Evolutionary conservation across 2,113 vertebrate species (phyloP).

Genomic region (Petromus typicus): DNA sequence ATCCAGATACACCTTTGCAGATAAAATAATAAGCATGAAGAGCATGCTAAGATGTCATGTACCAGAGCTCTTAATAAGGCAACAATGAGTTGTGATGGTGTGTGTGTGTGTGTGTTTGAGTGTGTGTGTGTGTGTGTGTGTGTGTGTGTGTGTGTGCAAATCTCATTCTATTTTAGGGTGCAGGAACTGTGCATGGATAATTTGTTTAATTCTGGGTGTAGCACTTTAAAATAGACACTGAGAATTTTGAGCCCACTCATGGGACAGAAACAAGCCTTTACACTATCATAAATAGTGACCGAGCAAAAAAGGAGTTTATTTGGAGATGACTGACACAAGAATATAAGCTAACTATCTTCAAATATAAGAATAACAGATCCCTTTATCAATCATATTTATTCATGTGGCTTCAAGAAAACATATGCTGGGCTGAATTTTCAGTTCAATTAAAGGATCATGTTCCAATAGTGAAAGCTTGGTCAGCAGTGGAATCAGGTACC

Average conservation of each 20-base stretch:
- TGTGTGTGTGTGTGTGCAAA: background rate
- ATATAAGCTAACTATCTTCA: background rate
- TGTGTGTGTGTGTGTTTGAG: no score
- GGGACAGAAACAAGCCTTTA: background rate
- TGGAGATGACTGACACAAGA: background rate
- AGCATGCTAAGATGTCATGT: background rate
- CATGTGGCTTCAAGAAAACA: background rate
- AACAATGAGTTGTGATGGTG: background rate
- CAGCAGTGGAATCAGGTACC: background rate
- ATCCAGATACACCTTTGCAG: background rate
- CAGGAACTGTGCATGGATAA: no score
- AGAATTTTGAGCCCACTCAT: background rate
- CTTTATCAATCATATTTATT: background rate
- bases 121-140: no score
- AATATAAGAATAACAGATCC: background rate
- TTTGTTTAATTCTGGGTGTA: background rate
- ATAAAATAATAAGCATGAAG: background rate
- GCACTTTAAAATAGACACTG: background rate
- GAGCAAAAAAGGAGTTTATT: background rate
- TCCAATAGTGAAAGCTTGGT: background rate
- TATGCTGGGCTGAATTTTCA: conserved; percentile 15
- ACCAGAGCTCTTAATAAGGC: background rate
- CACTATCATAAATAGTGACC: background rate
- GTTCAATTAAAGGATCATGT: background rate
- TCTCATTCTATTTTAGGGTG: background rate